These are phyloP conservation scores for Elgaria multicarinata DNA, from an alignment of 2,113 vertebrate genomes.

Conservation along the genomic window DNA sequence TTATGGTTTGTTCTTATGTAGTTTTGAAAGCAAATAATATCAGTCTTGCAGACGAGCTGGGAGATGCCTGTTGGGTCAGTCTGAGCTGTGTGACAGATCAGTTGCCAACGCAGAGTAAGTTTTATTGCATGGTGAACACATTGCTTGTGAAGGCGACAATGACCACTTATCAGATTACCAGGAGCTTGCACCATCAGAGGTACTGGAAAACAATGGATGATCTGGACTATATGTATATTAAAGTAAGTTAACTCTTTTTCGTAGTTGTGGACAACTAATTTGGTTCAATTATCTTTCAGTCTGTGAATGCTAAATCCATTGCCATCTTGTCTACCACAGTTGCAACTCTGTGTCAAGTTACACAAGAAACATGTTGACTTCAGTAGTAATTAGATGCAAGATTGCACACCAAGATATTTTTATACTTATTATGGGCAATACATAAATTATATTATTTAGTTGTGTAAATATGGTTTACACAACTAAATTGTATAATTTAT, in stretches of 20 bases:
- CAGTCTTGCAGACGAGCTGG: slow-evolving; percentile 52
- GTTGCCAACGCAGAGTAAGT: slow-evolving; percentile 1
- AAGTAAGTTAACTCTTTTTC: slow-evolving; percentile 78
- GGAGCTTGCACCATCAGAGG: not conserved
- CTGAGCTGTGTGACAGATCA: slow-evolving; percentile 20
- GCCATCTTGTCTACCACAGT: not conserved
- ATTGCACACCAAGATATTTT: not conserved
- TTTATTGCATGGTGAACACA: not conserved
- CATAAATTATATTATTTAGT: not conserved
- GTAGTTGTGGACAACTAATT: not conserved
- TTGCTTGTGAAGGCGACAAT: slow-evolving; percentile 15
- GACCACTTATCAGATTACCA: slow-evolving; percentile 3
- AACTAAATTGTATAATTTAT: not conserved
- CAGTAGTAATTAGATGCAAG: not conserved
- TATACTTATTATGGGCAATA: not conserved
- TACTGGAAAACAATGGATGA: slow-evolving; percentile 75
- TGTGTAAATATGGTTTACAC: not conserved
- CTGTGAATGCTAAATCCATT: not conserved
- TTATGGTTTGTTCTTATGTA: slow-evolving; percentile 56
- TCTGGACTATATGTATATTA: slow-evolving; percentile 82
- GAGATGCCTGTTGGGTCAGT: slow-evolving; percentile 40
- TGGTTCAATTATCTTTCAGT: not conserved
- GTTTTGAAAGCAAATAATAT: slow-evolving; percentile 62
- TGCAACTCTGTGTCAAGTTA: not conserved
- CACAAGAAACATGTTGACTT: not conserved